Evolutionary conservation across 2,797 vertebrate genomes (phyloP).

Genomic region (Chrysocyon brachyurus): DNA sequence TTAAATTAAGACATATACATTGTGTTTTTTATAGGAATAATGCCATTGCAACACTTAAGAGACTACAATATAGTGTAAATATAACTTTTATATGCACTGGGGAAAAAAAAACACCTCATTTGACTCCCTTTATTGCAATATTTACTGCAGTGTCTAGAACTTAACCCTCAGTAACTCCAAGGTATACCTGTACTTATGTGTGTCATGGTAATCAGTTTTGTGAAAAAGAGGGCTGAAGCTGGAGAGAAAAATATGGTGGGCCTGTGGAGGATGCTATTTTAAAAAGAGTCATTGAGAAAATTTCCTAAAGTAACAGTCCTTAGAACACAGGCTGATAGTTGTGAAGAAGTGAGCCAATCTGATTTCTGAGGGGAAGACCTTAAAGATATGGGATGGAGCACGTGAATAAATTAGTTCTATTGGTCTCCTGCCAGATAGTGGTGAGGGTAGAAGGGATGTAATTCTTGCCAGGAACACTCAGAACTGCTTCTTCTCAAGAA

Average conservation of each 20-base stretch:
- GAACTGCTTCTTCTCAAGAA: background rate
- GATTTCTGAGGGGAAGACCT: background rate
- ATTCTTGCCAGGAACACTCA: background rate
- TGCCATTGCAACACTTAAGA: background rate
- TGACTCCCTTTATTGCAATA: background rate
- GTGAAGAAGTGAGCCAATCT: background rate
- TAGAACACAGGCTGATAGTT: background rate
- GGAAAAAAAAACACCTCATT: background rate
- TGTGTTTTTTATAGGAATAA: background rate
- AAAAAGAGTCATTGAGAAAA: background rate
- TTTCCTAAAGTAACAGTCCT: background rate
- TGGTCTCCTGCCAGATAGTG: background rate
- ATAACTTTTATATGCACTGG: background rate
- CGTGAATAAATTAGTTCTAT: background rate
- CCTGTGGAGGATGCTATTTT: background rate
- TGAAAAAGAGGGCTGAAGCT: background rate
- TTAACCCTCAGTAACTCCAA: background rate
- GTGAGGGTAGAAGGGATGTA: background rate
- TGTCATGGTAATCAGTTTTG: background rate
- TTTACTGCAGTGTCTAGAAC: background rate
- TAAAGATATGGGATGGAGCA: background rate
- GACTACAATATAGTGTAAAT: background rate
- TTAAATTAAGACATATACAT: background rate
- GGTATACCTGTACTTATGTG: background rate
- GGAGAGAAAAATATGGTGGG: background rate